Evolutionary conservation across 2,797 vertebrate species (phyloP), one percentile per base, ranked within the genome.

Genomic region (Gouania willdenowi): DNA sequence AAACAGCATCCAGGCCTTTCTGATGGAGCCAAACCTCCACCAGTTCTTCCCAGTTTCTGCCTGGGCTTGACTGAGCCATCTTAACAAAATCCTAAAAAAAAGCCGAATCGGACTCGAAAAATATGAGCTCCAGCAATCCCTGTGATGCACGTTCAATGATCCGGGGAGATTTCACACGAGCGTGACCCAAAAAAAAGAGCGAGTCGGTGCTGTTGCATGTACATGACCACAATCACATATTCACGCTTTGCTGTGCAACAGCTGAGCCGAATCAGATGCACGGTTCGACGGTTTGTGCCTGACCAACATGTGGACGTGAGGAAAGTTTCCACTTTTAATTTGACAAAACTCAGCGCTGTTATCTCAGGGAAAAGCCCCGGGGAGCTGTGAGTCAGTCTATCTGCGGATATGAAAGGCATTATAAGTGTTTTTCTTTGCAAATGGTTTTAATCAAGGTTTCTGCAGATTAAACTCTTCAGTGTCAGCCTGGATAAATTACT

Each of bases 301-400:
- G 61, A 66, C 58, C 50, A 56, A 72, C 68, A 68, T 66, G 59
- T 59, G 60, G 65, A 77, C 58, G 53, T 46, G 59, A 65, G 41
- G 59, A 52, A 27, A 53, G 43, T 71, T 81, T 78, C 76, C 70
- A 59, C 21, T 49, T 40, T 26, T 71, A 63, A 82, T 77, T 58
- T 74, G 38, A 68, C 53, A 20, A 43, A 69, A 60, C 67, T 32
- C 46, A 4, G 38, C 22, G 2, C 25, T 63, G 57, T 77, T 81
- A 61, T 77, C 70, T 42, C 53, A 58, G 71, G 59, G 65, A 78
- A 75, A n/a, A 65, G 62, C 67, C 61, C 67, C 43, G 3, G 41
- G 57, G 59, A 75, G 48, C 53, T 29, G 59, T 19, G 34, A 66
- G 35, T 40, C 30, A 23, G 41, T 64, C 48, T 44, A 49, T 52